These are phyloP conservation scores for Rhopalosiphum nymphaeae DNA, from an alignment of 2,888 invertebrate genomes.

Conservation along the genomic window DNA sequence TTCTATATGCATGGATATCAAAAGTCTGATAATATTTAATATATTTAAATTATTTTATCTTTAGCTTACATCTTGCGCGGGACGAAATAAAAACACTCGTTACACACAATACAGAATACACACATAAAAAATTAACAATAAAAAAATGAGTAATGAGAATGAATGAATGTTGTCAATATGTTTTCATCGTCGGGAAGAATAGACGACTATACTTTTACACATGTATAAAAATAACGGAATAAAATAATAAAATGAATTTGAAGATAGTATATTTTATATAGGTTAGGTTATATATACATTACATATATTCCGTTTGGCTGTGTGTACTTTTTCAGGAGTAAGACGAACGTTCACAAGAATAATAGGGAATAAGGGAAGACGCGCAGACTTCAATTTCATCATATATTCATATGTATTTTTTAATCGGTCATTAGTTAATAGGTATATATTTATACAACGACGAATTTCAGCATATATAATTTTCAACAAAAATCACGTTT, in stretches of 20 bases:
- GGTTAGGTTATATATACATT: no score
- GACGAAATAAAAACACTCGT: not conserved
- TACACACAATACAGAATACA: not conserved
- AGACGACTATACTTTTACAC: not conserved
- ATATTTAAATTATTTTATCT: not conserved
- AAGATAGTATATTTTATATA: slow-evolving; percentile 30
- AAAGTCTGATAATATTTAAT: slow-evolving; percentile 51
- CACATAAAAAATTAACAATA: slow-evolving; percentile 16
- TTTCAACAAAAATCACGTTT: not conserved
- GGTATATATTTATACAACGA: not conserved
- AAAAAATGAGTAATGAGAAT: slow-evolving; percentile 45
- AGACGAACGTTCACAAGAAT: not conserved
- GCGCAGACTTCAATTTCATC: slow-evolving; percentile 33
- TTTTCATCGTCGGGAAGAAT: slow-evolving; percentile 10
- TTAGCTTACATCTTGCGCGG: not conserved
- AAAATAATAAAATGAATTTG: slow-evolving; percentile 1
- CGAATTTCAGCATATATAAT: not conserved
- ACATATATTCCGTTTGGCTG: not conserved
- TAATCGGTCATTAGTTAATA: slow-evolving; percentile 4
- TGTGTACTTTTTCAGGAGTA: slow-evolving; percentile 38
- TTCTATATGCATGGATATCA: not conserved
- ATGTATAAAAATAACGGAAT: not conserved
- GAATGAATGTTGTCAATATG: slow-evolving; percentile 15
- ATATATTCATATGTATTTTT: slow-evolving; percentile 23
- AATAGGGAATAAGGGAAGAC: slow-evolving; percentile 27